Base-by-base conservation (phyloP, 2,113 vertebrate species). In the Larimichthys crocea region DNA sequence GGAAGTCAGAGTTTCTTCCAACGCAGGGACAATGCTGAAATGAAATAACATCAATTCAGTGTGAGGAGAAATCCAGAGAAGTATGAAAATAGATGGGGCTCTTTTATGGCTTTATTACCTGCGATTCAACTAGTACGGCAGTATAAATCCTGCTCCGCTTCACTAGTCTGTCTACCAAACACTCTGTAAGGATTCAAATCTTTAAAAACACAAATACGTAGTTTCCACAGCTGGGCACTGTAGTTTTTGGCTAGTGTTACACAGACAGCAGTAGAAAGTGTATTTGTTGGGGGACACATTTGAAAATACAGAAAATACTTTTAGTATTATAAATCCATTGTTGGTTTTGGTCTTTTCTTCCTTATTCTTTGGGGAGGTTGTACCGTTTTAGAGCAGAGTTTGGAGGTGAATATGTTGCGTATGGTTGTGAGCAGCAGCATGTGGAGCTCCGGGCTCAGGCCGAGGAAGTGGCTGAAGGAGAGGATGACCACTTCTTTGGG, bases 401-500 rank as follows among this genome's bases (percentile, higher is more conserved):
- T 96, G 66, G 93, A 85, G 86, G 87, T 73, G 87, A 95, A 95
- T 1, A 91, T 62, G n/a, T 73, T 90, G 82, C 93, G 91, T 46
- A 96, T 95, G 79, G 85, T 92, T 1, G 90, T 79, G 73, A 96
- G 82, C 76, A 96, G 94, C 78, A 79, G 83, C 5, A 55, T 20
- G 84, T 96, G 95, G 22, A 94, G 94, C 53, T 95, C 94, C 42
- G 88, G 91, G 78, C 42, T 92, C 70, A 96, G 90, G 40, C 89
- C 92, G 7, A 92, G 92, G 86, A 96, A 95, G 85, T 95, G 94
- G 59, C 95, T 96, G 93, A 95, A 95, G 72, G 95, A 95, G 74
- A 96, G 90, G 67, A 96, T 94, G 46, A 95, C 88, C 55, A 96
- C 92, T 66, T 96, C 95, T 79, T 76, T 94, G 40, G 95, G 94